These are phyloP conservation scores for Harpalus rubripes DNA, from an alignment of 2,888 invertebrate species.

Conservation along the genomic window DNA sequence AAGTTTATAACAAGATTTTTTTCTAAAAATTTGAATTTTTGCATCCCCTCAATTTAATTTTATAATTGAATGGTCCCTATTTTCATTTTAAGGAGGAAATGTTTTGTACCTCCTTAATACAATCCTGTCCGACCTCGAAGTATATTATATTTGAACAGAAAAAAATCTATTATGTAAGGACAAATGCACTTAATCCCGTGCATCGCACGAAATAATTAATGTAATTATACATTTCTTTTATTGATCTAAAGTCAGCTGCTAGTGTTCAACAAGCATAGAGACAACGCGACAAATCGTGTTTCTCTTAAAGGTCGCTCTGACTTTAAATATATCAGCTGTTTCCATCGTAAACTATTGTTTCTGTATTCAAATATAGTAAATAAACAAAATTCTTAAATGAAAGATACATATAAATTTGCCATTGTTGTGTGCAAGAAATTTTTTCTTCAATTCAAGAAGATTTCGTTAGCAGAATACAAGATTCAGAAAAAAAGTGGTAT, in stretches of 20 bases:
- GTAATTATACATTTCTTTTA: constrained; percentile 48
- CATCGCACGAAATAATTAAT: constrained; percentile 40
- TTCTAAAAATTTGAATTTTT: too few relatives aligned
- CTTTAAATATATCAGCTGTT: constrained; percentile 25
- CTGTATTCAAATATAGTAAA: constrained; percentile 34
- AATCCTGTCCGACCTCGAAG: background rate
- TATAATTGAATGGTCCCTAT: too few relatives aligned
- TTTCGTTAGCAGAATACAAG: background rate
- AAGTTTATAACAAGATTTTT: too few relatives aligned
- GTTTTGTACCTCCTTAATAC: background rate
- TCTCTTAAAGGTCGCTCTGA: constrained; percentile 17
- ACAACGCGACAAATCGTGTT: constrained; percentile 30
- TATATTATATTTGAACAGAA: constrained; percentile 13
- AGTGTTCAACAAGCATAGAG: constrained; percentile 44
- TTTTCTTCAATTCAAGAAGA: background rate
- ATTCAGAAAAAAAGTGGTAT: too few relatives aligned
- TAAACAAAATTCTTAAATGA: constrained; percentile 38
- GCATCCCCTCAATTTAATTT: too few relatives aligned
- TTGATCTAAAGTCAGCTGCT: constrained; percentile 44
- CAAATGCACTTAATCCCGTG: constrained; percentile 43
- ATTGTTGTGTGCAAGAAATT: constrained; percentile 20
- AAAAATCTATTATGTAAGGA: constrained; percentile 38
- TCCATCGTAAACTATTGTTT: constrained; percentile 30
- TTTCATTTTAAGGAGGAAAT: too few relatives aligned
- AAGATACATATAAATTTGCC: constrained; percentile 47